Base-by-base conservation (phyloP, 2,888 invertebrate genomes). In the Latrodectus hesperus region DNA sequence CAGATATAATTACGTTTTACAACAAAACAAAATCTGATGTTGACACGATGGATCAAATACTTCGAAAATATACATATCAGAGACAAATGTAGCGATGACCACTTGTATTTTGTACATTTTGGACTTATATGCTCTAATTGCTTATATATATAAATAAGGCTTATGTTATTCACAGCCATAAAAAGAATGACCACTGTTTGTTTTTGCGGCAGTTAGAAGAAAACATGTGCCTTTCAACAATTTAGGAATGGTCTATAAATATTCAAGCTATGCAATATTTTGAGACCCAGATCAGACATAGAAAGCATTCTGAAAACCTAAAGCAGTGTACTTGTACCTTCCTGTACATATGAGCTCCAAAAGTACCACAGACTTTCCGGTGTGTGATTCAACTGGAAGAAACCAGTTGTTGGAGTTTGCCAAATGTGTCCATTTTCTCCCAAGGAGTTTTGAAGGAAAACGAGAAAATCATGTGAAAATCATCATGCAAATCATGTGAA, bases 11-110 rank as follows among this genome's bases (percentile, higher is more conserved):
- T 52, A 14, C 53, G 1, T 73, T 67, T 64, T 80, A 80, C 11
- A 80, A 85, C 38, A 38, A 55, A 51, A 85, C 75, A 10, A 85
- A 85, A 64, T 53, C 68, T 60, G 80, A 74, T 22, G 75, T 64
- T 12, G 70, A 80, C 52, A 14, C 71, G 1, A 16, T 80, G 22
- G 85, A 85, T 85, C 53, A 68, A 60, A 60, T 68, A 22, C 68
- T 68, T n/a, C 3, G 68, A 38, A 68, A 68, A 22, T 68, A 68
- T 68, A 68, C 38, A 12, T 22, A 17, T 68, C 68, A 68, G 68
- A 68, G 68, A 22, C 38, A 68, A 68, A 68, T 11, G 38, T 17
- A 68, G 68, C 1, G 68, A 68, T n/a, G 68, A 22, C 3, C 68
- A 22, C 55, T 55, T 68, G 12, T 5, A 14, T 68, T 68, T 68